Percentiles rank a stretch among this genome's conserved stretches.
phyloP scores from a whole-genome alignment of 1,140 invertebrate genomes.

The Leptinotarsa lineolata region DNA sequence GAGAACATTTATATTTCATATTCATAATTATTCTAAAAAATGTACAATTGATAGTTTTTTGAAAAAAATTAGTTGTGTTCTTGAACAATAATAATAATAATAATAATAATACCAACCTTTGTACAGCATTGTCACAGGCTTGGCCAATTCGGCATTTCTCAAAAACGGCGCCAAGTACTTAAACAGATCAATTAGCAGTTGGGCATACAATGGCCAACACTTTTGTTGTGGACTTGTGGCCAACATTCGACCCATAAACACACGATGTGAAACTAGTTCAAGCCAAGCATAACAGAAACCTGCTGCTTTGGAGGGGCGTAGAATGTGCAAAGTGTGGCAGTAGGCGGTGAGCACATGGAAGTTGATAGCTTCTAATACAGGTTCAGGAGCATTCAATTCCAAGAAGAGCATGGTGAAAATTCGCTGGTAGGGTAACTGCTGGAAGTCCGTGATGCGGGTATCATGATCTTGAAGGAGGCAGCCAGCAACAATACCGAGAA shows the following conservation, averaged over 20 bases:
- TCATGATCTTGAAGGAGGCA: constrained; percentile 96
- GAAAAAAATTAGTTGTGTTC: too few species aligned
- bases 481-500: constrained; percentile 92
- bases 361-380: constrained; percentile 88
- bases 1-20: too few species aligned
- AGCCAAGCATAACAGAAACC: constrained; percentile 98
- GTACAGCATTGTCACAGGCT: constrained; percentile 91
- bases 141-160: constrained; percentile 92
- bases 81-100: not conserved
- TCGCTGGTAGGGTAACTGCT: constrained; percentile 95
- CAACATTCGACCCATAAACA: constrained; percentile 93
- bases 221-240: constrained; percentile 84
- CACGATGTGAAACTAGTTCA: constrained; percentile 93
- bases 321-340: constrained; percentile 89
- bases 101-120: constrained; percentile 63
- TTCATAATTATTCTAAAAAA: too few species aligned
- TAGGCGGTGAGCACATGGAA: constrained; percentile 88
- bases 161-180: constrained; percentile 96
- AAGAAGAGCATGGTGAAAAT: constrained; percentile 97
- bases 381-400: constrained; percentile 92
- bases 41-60: too few species aligned
- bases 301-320: constrained; percentile 92
- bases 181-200: constrained; percentile 93
- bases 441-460: constrained; percentile 81
- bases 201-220: constrained; percentile 87